Conservation (phyloP, 2,888 invertebrate species). For the Lucinisca nassula region DNA sequence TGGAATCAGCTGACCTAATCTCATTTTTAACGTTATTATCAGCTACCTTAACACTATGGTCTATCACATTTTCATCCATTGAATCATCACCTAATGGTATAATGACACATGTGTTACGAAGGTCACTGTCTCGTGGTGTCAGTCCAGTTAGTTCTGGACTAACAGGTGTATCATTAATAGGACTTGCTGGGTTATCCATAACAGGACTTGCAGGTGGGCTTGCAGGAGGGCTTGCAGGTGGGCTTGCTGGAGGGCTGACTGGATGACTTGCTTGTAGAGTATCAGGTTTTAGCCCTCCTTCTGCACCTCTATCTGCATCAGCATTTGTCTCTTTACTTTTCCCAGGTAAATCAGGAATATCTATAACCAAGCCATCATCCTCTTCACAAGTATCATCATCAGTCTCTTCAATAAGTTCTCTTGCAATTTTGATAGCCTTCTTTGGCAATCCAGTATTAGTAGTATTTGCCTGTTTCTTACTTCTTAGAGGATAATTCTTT, state of each 20-base stretch:
- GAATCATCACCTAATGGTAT: conserved; percentile 49
- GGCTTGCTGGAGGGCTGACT: background rate
- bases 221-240: conserved; percentile 11
- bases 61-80: conserved; percentile 3
- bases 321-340: background rate
- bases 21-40: background rate
- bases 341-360: conserved; percentile 26
- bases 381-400: conserved; percentile 7
- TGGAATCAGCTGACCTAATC: no score
- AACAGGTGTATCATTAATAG: conserved; percentile 24
- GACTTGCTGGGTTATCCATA: conserved; percentile 46
- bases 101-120: conserved; percentile 19
- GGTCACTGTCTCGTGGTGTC: background rate
- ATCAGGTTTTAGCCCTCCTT: background rate
- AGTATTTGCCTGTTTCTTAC: background rate
- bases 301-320: background rate
- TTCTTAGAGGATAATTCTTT: background rate
- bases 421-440: background rate
- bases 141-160: conserved; percentile 21
- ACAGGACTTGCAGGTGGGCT: conserved; percentile 6
- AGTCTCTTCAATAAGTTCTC: background rate
- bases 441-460: background rate
- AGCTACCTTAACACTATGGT: background rate
- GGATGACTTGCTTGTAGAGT: background rate
- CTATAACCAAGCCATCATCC: conserved; percentile 56